phyloP scores from a whole-genome alignment of 1,140 invertebrate species.

The Radopholus similis region DNA sequence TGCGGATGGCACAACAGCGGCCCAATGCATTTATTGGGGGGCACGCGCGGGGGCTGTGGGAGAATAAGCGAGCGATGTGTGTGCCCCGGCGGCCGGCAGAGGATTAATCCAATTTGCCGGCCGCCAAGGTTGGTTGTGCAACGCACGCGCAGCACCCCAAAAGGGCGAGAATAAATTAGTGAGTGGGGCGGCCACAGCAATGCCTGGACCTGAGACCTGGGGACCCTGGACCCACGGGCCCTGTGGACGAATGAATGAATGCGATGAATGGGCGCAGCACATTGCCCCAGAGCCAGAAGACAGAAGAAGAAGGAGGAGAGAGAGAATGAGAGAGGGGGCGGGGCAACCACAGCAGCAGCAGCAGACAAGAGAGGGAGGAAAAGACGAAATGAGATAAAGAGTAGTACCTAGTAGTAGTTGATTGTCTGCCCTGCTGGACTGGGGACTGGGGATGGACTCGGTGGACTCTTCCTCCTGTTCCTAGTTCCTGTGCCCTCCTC shows the following conservation, averaged over 20 bases:
- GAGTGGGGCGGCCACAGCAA: not conserved
- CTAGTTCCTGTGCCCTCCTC: not conserved
- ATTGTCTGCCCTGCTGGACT: no score
- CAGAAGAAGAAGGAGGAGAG: not conserved
- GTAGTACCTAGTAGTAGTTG: no score
- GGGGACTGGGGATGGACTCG: no score
- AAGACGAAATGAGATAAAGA: no score
- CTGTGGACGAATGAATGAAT: no score
- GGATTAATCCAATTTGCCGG: slow-evolving; percentile 20
- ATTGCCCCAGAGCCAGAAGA: not conserved
- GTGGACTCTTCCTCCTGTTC: not conserved
- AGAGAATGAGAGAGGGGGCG: not conserved
- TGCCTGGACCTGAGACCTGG: not conserved
- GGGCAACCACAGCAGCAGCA: not conserved
- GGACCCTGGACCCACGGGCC: not conserved
- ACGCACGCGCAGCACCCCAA: not conserved
- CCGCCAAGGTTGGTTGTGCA: not conserved
- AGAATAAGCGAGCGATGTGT: not conserved
- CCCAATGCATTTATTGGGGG: slow-evolving; percentile 13
- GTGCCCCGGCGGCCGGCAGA: not conserved
- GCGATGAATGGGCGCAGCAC: no score
- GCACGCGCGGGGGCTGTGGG: not conserved
- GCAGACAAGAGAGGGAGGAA: no score
- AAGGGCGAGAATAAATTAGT: slow-evolving; percentile 6
- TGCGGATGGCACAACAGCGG: not conserved